Percentiles rank a stretch among this genome's conserved stretches.
These are phyloP conservation scores for Platyscapa corneri DNA, from an alignment of 1,140 invertebrate species.

Conservation along the genomic window DNA sequence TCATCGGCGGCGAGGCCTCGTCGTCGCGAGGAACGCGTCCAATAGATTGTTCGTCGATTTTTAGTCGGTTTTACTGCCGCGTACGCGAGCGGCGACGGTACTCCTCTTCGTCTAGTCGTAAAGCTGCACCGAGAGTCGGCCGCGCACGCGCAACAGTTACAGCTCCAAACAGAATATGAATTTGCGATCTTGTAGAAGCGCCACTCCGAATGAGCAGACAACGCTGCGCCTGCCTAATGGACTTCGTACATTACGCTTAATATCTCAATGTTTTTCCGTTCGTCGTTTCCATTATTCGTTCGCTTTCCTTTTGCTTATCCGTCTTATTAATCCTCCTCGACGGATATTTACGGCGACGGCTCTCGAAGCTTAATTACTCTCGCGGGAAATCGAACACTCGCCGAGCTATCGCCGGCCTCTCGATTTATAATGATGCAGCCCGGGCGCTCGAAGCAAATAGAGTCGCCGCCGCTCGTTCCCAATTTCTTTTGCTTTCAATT, in stretches of 20 bases:
- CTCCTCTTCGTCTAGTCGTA: conserved; percentile 60
- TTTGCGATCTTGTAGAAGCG: conserved; percentile 13
- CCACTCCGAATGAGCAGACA: background rate
- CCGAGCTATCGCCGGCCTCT: no score
- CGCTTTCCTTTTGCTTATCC: no score
- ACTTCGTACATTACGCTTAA: background rate
- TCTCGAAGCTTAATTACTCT: background rate
- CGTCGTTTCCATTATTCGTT: background rate
- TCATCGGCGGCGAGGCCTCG: conserved; percentile 56
- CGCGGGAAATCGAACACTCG: no score
- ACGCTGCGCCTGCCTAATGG: background rate
- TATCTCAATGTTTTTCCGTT: background rate
- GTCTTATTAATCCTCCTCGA: background rate
- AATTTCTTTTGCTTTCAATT: no score
- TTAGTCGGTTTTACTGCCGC: conserved; percentile 64
- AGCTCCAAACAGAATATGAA: conserved; percentile 21
- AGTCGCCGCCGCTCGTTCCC: no score
- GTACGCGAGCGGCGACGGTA: conserved; percentile 57
- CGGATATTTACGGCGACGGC: background rate
- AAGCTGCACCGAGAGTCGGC: conserved; percentile 51
- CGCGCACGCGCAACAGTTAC: background rate
- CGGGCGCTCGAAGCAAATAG: no score
- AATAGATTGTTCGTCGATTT: conserved; percentile 71
- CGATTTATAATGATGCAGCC: no score
- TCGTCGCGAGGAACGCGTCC: conserved; percentile 50